Base-by-base conservation (phyloP, 2,113 vertebrate genomes). In the Probosciger aterrimus region DNA sequence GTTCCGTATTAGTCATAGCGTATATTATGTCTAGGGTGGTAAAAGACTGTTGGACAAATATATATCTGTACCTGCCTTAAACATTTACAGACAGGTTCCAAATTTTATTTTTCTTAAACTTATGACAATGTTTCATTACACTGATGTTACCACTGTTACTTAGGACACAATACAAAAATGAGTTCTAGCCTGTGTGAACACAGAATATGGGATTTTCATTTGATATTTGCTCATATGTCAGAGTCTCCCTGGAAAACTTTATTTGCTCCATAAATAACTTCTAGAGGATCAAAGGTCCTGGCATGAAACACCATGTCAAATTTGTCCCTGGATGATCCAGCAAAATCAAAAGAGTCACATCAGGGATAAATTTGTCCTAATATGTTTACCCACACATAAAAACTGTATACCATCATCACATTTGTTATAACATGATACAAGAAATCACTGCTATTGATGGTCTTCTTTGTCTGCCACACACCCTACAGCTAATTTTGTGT, bases 301-400 rank as follows among this genome's bases (percentile, higher is more conserved):
- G 39, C 24, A 80, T 71, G 50, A 88, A 93, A 60, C 24, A 50
- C 8, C 18, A 55, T 8, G 17, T 46, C 1, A 95, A 83, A 93
- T 88, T 46, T 86, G 10, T 78, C 43, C 82, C 68, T 83, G 33
- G 76, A 75, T 68, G 50, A 81, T 53, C 68, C 55, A 83, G 47
- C 15, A 86, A 86, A 94, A 93, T 94, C 71, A 81, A 86, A 86
- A 90, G 47, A 91, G 30, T 82, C 33, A 52, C 67, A 67, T 88
- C 68, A 90, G 82, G 52, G 84, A 86, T 71, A 87, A 64, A 93
- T 96, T 94, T 69, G 3, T 82, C 59, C 52, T 93, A 71, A 91
- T 86, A 39, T 49, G 22, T 82, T 91, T 93, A 71, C 11, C 25
- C 60, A 77, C 50, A 88, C 39, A 86, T 83, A 82, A 90, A 91